Evolutionary conservation across 2,113 vertebrate genomes (phyloP).

Genomic region (Mola mola): DNA sequence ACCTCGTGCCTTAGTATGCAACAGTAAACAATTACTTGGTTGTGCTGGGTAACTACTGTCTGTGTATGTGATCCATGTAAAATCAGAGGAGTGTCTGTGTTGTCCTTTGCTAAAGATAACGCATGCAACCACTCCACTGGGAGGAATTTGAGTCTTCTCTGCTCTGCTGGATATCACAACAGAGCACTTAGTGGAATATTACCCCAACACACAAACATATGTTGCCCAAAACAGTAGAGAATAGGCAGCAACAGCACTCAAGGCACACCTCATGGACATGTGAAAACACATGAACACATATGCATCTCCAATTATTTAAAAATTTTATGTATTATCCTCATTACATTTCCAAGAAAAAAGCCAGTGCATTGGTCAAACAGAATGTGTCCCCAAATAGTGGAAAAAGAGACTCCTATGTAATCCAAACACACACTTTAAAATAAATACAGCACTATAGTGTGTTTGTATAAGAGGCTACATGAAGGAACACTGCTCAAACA

Average conservation of each 20-base stretch:
- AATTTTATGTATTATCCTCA: constrained; percentile 16
- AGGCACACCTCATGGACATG: constrained; percentile 21
- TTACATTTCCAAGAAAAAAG: constrained; percentile 39
- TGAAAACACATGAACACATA: constrained; percentile 23
- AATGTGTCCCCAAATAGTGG: constrained; percentile 34
- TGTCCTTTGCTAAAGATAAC: constrained; percentile 69
- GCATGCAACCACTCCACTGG: constrained; percentile 44
- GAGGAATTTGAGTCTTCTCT: constrained; percentile 56
- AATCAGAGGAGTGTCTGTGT: constrained; percentile 39
- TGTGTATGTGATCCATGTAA: constrained; percentile 39
- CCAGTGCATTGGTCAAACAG: constrained; percentile 31
- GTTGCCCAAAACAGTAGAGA: constrained; percentile 14
- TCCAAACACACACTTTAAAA: constrained; percentile 67
- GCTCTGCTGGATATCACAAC: constrained; percentile 59
- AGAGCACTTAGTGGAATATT: constrained; percentile 46
- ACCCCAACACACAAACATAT: constrained; percentile 42
- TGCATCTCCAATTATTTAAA: constrained; percentile 19
- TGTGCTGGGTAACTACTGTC: constrained; percentile 40
- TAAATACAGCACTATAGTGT: constrained; percentile 58
- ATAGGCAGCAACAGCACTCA: constrained; percentile 13
- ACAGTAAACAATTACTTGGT: constrained; percentile 53
- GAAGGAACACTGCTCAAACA: constrained; percentile 31
- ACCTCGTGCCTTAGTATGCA: constrained; percentile 60
- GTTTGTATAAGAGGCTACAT: constrained; percentile 51
- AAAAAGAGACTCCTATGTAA: constrained; percentile 59